Evolutionary conservation across 2,888 invertebrate genomes (phyloP).

Genomic region (Euplexia lucipara): DNA sequence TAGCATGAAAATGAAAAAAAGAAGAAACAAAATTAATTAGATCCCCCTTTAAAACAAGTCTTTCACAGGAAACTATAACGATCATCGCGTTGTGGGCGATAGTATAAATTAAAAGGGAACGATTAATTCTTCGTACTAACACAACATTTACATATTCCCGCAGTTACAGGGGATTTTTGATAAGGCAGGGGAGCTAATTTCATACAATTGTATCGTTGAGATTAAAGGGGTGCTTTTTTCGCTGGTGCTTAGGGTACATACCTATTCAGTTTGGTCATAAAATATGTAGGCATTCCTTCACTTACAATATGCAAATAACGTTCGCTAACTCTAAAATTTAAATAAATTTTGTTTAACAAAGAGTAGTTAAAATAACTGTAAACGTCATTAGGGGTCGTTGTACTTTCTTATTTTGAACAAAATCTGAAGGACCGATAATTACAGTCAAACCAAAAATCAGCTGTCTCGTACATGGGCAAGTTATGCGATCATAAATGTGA

Average conservation of each 20-base stretch:
- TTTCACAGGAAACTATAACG: constrained; percentile 56
- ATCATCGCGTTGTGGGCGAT: constrained; percentile 51
- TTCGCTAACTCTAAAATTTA: constrained; percentile 1
- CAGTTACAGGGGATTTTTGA: constrained; percentile 60
- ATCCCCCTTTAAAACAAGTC: constrained; percentile 38
- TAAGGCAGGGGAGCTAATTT: constrained; percentile 60
- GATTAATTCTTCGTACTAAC: constrained; percentile 66
- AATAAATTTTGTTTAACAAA: neutral
- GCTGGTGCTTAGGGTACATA: constrained; percentile 15
- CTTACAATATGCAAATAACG: neutral
- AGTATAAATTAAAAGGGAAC: constrained; percentile 68
- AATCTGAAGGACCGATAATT: no score
- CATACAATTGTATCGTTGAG: constrained; percentile 49
- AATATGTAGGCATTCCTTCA: constrained; percentile 27
- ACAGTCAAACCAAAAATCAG: no score
- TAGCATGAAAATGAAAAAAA: constrained; percentile 56
- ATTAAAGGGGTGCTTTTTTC: constrained; percentile 58
- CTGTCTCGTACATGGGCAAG: no score
- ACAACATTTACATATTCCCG: constrained; percentile 65
- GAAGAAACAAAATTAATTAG: constrained; percentile 55
- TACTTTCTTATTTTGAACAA: no score
- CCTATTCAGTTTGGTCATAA: constrained; percentile 23
- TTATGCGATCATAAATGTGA: no score
- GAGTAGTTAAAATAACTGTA: no score
- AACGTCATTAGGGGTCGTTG: no score